These are phyloP conservation scores for Staurois parvus DNA, from an alignment of 2,797 vertebrate genomes.

Conservation along the genomic window DNA sequence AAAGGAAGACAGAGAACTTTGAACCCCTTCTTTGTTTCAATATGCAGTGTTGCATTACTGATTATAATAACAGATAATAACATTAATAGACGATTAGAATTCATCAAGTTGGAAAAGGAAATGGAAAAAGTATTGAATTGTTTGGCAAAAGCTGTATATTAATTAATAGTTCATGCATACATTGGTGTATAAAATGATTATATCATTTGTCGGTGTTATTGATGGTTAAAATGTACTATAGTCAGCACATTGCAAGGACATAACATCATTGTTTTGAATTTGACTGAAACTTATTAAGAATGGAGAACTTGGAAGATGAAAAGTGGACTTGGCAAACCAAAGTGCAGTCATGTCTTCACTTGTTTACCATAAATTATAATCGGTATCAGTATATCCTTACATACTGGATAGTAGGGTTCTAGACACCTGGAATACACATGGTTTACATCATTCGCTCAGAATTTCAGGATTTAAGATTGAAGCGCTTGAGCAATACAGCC, in stretches of 20 bases:
- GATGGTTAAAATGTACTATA: constrained; percentile 8
- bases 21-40: too few relatives aligned
- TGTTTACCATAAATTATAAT: constrained; percentile 39
- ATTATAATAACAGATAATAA: constrained; percentile 28
- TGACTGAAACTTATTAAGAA: constrained; percentile 30
- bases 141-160: constrained; percentile 9
- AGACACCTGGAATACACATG: constrained; percentile 32
- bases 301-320: constrained; percentile 25
- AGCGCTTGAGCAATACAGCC: constrained; percentile 10
- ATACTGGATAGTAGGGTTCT: constrained; percentile 20
- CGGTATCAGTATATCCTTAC: constrained; percentile 27
- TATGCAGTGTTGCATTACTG: constrained; percentile 38
- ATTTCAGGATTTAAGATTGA: constrained; percentile 3
- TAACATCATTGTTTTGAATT: constrained; percentile 49
- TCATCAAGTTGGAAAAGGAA: constrained; percentile 18
- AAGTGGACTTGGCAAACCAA: constrained; percentile 47
- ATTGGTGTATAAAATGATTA: constrained; percentile 14
- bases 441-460: constrained; percentile 12
- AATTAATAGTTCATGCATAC: constrained; percentile 13
- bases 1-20: too few relatives aligned
- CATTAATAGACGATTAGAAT: constrained; percentile 3
- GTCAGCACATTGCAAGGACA: constrained; percentile 54
- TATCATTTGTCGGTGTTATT: constrained; percentile 4
- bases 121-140: background rate
- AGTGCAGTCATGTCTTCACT: constrained; percentile 30